These are phyloP conservation scores for Allobates femoralis DNA, from an alignment of 2,797 vertebrate species.

Conservation along the genomic window DNA sequence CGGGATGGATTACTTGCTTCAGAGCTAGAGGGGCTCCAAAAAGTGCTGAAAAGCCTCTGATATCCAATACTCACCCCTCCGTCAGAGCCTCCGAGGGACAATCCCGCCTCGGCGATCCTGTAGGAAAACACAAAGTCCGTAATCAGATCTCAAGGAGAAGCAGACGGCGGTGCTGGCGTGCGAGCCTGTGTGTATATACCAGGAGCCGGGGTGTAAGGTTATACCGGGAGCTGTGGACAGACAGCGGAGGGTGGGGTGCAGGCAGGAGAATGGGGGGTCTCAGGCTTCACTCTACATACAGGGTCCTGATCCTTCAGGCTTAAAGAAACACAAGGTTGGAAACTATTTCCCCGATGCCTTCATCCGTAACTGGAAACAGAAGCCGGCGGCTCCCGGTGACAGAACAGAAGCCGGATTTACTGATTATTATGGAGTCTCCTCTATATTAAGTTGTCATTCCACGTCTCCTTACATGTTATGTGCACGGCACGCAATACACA, in stretches of 20 bases:
- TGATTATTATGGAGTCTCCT: not conserved
- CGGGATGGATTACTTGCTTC: conserved; percentile 3
- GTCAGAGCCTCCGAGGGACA: conserved; percentile 91
- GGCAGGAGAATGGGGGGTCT: not conserved
- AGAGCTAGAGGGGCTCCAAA: not conserved
- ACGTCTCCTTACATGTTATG: no score
- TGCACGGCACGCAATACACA: no score
- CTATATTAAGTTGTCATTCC: not conserved
- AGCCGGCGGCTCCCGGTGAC: not conserved
- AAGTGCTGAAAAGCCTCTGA: conserved; percentile 13
- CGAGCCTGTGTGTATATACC: not conserved
- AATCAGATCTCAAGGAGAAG: conserved; percentile 14
- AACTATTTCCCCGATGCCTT: not conserved
- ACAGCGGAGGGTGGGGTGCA: not conserved
- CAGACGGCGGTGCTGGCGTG: not conserved
- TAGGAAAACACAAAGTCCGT: conserved; percentile 64
- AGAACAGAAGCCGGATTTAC: not conserved
- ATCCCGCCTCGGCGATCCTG: conserved; percentile 93
- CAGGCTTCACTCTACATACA: not conserved
- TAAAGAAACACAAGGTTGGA: not conserved
- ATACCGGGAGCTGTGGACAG: not conserved
- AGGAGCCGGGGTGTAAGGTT: not conserved
- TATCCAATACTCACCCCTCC: conserved; percentile 85
- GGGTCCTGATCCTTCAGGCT: not conserved
- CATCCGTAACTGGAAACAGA: not conserved